Evolutionary conservation across 2,888 invertebrate genomes (phyloP), one percentile per base, ranked within the genome.

Genomic region (Drosophila phalerata): DNA sequence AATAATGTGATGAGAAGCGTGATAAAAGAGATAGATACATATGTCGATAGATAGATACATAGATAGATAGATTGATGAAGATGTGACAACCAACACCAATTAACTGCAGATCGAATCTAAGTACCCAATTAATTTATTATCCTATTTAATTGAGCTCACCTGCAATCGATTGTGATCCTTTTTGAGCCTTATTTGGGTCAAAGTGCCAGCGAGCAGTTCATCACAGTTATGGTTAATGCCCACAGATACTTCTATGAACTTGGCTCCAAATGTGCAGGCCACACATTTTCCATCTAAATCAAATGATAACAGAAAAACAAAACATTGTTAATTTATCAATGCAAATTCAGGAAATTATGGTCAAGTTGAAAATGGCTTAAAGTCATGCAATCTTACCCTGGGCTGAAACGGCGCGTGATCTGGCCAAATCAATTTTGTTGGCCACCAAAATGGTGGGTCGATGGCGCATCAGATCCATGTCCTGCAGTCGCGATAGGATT

Each of bases 141-240:
- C 2, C 37, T n/a, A 4, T 6, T 22, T 19, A 15, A 32, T 56
- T 56, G 5, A 8, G 13, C 25, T 25, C 85, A 92, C 93, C 90
- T 93, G 93, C 67, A 93, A 90, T 66, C 93, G 92, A 80, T 93
- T 93, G 81, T 95, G 95, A 77, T 95, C 95, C 86, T 94, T 94
- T 93, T 97, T 97, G 79, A 98, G 94, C 56, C 98, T 94, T 86
- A 98, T 97, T 93, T 98, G 98, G 85, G 96, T 97, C 71, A 99
- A 94, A 64, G 98, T 96, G 0, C 98, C 98, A 25, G 98, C 98
- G 45, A 99, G 94, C 0, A 99, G 94, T 89, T 99, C 98, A 93
- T 99, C 98, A 30, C 98, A 97, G 92, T 98, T 98, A 94, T 98
- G 98, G 93, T 98, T 98, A 90, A 99, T 97, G 13, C 98, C 98